Evolutionary conservation across 2,797 vertebrate species (phyloP).

Genomic region (Catharus ustulatus): DNA sequence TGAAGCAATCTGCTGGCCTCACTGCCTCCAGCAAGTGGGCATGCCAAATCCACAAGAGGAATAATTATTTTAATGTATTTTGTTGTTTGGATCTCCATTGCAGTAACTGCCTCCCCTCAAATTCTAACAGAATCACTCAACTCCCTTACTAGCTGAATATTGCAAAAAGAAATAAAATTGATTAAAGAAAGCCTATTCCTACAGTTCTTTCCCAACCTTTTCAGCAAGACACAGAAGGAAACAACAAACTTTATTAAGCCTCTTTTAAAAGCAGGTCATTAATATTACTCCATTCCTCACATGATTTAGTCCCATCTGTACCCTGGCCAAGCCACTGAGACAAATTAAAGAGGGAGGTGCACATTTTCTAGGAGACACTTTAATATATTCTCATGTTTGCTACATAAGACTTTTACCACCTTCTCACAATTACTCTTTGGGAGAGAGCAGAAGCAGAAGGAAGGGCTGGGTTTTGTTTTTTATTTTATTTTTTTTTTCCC

Average conservation of each 20-base stretch:
- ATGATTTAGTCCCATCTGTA: neutral
- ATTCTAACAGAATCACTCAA: neutral
- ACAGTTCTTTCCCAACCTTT: neutral
- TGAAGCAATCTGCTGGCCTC: slow-evolving; percentile 27
- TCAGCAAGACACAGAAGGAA: neutral
- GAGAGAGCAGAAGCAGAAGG: neutral
- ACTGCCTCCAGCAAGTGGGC: neutral
- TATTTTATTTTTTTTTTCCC: neutral
- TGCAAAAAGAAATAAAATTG: neutral
- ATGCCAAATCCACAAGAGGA: neutral
- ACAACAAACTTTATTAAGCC: neutral
- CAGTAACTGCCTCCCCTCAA: neutral
- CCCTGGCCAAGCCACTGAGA: neutral
- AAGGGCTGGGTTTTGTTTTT: neutral
- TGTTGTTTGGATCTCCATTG: neutral
- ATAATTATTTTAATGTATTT: neutral
- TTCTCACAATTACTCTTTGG: neutral
- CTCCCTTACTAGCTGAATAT: neutral
- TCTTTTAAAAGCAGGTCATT: neutral
- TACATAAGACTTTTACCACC: neutral
- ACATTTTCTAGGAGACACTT: neutral
- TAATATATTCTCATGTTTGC: neutral
- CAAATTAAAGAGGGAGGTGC: neutral
- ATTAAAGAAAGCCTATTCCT: neutral
- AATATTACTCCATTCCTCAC: neutral